A percentile compares a stretch with the other conserved stretches of the same genome.
Evolutionary conservation across 2,797 vertebrate species (phyloP).

Genomic region (Malacoraja senta): DNA sequence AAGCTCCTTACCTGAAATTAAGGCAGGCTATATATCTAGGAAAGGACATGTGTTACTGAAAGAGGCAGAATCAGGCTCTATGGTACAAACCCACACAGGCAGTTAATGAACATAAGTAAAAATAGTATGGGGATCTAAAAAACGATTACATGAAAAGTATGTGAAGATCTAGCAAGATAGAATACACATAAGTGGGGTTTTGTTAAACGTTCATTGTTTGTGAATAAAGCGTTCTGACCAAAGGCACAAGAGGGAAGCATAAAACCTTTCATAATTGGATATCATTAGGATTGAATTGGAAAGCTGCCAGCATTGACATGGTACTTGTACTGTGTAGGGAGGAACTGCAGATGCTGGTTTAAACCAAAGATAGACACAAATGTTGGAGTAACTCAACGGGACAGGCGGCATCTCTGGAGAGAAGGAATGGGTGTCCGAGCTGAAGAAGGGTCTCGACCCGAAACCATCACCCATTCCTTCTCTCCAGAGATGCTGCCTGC

Average conservation of each 20-base stretch:
- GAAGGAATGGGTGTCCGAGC: no score
- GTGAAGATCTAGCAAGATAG: neutral
- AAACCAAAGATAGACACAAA: no score
- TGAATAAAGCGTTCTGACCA: neutral
- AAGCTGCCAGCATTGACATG: neutral
- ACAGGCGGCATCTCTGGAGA: no score
- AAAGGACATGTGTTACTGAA: neutral
- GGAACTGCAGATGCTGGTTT: no score
- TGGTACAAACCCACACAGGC: neutral
- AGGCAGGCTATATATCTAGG: neutral
- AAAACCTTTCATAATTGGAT: neutral
- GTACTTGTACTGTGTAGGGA: no score
- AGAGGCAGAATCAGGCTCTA: neutral
- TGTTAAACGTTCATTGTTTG: neutral
- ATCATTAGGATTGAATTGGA: neutral
- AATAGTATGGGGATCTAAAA: neutral
- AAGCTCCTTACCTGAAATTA: neutral
- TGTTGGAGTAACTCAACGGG: no score
- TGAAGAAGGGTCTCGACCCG: no score
- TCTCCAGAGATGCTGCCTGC: no score
- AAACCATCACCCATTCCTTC: no score
- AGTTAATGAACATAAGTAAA: neutral
- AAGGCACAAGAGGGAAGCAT: neutral
- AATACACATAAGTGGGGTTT: neutral
- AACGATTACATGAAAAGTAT: neutral